Evolutionary conservation across 1,140 invertebrate genomes (phyloP), one percentile per base, ranked within the genome.

Genomic region (Chrysoperla carnea): DNA sequence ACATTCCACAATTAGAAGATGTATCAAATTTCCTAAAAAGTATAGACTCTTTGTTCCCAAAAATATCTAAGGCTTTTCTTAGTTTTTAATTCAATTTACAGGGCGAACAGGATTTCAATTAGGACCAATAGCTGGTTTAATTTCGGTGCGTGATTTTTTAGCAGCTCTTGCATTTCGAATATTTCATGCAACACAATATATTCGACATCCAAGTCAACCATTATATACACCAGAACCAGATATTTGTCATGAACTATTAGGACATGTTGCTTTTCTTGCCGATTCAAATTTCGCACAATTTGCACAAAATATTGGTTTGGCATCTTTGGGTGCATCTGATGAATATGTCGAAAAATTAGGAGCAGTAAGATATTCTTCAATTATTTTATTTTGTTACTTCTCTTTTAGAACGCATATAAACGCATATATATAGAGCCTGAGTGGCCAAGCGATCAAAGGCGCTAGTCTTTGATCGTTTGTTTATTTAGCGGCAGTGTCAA

Each of bases 101-200:
- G 95, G 96, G 63, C 91, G 85, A 51, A 99, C 95, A 5, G 96
- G 96, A 6, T 99, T 99, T 58, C 85, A 81, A 0, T 65, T 99
- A 1, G 72, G 95, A 17, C 96, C 96, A 4, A 95, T 98, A 0
- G 95, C 95, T 36, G 96, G 96, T 6, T 68, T 99, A 2, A 68
- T 99, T 1, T 96, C 92, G 6, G 98, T 95, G 0, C 73, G 96
- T 11, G 96, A 99, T 61, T 99, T 99, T 61, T 66, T 99, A 8
- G 94, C 94, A 15, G 94, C 95, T 0, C 60, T 99, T 8, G 95
- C 96, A 0, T 99, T 99, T 66, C 70, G 95, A 23, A 93, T 99
- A 11, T 99, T 99, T 65, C 95, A 99, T 61, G 95, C 90, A 31
- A 99, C 96, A 0, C 96, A 99, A 64, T 99, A 99, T 62, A 97